Evolutionary conservation across 2,113 vertebrate species (phyloP), one percentile per base, ranked within the genome.

Genomic region (Morone saxatilis): DNA sequence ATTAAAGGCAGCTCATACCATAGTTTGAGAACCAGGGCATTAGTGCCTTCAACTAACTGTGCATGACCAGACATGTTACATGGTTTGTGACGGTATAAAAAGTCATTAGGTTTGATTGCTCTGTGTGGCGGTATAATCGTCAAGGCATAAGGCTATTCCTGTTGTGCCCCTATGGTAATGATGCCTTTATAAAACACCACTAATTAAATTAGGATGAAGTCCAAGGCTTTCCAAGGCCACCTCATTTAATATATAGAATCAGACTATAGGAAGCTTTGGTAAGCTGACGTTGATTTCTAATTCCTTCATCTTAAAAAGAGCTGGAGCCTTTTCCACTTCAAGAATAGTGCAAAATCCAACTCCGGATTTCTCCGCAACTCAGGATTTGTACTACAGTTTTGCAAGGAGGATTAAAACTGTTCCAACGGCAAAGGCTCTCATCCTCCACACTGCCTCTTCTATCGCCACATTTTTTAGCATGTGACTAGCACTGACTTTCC

Each of bases 341-440:
- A 48, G n/a, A 72, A 43, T 20, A 16, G 48, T 17, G 57, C 43
- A 67, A 36, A 47, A 76, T 76, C 61, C 5, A 25, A 48, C 72
- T 61, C 76, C 12, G 25, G 25, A 25, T 25, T 25, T 25, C 25
- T 25, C 25, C 25, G 25, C 25, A 25, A 31, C 13, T 56, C 19
- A 0, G 60, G 66, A 88, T 76, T 82, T 65, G 70, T 53, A 66
- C 25, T 56, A 20, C 54, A 78, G 51, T 63, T 73, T 76, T 76
- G 71, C 51, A 80, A n/a, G 59, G 38, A 67, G 54, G 86, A 85
- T 83, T 66, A 71, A 41, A 38, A 54, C 3, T 0, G 31, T 57
- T 73, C 50, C 60, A 69, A 71, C 6, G 13, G 50, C 61, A 59
- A 17, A 63, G 41, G 22, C 59, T 68, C 31, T 77, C 71, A 76